Evolutionary conservation across 2,888 invertebrate species (phyloP), one percentile per base, ranked within the genome.

Genomic region (Mythimna pallens): DNA sequence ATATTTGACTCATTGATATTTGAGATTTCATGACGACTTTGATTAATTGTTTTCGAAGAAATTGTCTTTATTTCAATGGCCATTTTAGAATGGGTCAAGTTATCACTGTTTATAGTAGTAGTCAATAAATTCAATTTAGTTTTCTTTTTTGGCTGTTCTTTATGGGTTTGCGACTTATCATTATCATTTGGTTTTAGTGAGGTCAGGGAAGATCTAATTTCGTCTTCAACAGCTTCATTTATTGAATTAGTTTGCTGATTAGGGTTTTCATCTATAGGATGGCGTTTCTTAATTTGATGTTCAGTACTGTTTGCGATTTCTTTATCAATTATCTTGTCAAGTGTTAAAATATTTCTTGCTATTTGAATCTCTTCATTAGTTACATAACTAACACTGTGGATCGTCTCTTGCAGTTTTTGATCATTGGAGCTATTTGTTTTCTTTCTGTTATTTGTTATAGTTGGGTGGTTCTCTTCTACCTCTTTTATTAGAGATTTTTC

Each of bases 381-480:
- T 0, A 36, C 8, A 67, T 17, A 57, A 17, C 25, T 65, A 3
- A 20, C 30, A 74, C 87, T 62, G 25, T 64, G 58, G 8, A 57
- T 40, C 3, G 40, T 43, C 2, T 67, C 71, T 58, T 55, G 40
- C 30, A 22, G 88, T 84, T 90, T 90, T 82, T 90, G 92, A 74
- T 93, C 91, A 47, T 90, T 84, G n/a, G 92, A 79, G 58, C 82
- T 80, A 93, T 92, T 81, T 93, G 25, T 7, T 43, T 61, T 63
- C 7, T 36, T 54, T 22, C 25, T 36, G 36, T 68, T 66, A 58
- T 58, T 65, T n/a, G 12, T 40, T 58, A 52, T 63, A 30, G 17
- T 61, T 14, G 7, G 25, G 20, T 55, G 30, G 30, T 67, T 67
- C 9, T 61, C 36, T n/a, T 34, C 36, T 5, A 22, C 30, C 8